Conservation (phyloP, 2,888 invertebrate species). For the Caenorhabditis becei region DNA sequence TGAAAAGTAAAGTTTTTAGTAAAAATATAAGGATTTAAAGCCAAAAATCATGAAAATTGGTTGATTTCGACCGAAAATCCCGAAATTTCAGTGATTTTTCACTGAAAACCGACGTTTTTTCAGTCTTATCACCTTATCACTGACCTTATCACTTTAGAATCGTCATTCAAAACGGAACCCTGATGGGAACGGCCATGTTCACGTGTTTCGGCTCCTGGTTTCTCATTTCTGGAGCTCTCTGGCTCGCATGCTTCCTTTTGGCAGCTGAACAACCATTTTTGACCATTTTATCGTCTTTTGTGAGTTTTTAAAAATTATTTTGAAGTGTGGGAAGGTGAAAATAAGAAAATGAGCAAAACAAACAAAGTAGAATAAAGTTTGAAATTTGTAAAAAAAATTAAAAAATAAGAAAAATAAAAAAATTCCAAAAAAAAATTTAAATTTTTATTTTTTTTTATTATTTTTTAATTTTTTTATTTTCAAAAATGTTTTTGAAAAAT, state of each 20-base stretch:
- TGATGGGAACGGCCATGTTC: constrained; percentile 84
- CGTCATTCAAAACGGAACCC: constrained; percentile 83
- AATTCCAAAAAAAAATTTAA: too few species aligned
- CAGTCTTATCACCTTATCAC: too few species aligned
- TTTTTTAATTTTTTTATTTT: too few species aligned
- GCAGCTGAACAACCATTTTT: constrained; percentile 82
- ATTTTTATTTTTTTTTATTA: too few species aligned
- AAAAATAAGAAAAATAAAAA: too few species aligned
- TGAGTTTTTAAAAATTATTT: constrained; percentile 72
- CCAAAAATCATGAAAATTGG: background rate
- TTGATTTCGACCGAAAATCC: background rate
- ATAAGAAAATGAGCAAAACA: too few species aligned
- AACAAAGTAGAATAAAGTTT: background rate
- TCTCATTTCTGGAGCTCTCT: constrained; percentile 82
- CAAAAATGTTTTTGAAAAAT: too few species aligned
- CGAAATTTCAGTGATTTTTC: background rate
- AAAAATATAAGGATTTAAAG: background rate
- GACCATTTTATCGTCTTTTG: constrained; percentile 83
- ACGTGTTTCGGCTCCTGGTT: constrained; percentile 84
- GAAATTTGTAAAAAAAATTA: too few species aligned
- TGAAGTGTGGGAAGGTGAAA: too few species aligned
- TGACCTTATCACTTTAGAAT: constrained; percentile 50
- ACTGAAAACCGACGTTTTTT: too few species aligned
- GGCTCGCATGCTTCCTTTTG: constrained; percentile 81
- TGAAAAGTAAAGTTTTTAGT: background rate